phyloP scores from a whole-genome alignment of 2,113 vertebrate genomes.

The Scolopax mira region DNA sequence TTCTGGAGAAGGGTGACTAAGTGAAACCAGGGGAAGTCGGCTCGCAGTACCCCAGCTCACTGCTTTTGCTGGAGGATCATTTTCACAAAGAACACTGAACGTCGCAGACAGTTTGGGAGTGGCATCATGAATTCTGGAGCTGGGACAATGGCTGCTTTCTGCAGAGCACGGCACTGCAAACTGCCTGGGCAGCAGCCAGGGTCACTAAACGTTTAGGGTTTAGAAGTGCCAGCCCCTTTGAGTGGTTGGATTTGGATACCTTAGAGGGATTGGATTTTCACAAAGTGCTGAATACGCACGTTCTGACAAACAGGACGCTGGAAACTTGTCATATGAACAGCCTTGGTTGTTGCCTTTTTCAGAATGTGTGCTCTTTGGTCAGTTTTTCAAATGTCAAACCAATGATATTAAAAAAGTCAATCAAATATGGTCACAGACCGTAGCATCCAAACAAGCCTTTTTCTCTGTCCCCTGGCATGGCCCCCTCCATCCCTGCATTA shows the following conservation, averaged over 20 bases:
- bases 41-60: background rate
- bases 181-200: background rate
- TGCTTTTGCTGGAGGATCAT: background rate
- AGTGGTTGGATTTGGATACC: background rate
- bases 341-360: background rate
- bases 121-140: background rate
- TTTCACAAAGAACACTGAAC: background rate
- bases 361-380: background rate
- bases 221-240: background rate
- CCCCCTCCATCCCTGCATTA: accelerated
- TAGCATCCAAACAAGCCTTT: background rate
- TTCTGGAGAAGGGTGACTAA: conserved; percentile 53
- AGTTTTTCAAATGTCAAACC: background rate
- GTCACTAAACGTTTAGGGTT: background rate
- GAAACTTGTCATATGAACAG: background rate
- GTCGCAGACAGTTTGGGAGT: background rate
- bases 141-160: conserved; percentile 35
- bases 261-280: background rate
- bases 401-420: background rate
- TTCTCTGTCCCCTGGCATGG: background rate
- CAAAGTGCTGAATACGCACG: background rate
- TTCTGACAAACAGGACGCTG: background rate
- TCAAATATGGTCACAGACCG: background rate
- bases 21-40: conserved; percentile 46
- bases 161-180: background rate